phyloP scores from a whole-genome alignment of 2,888 invertebrate genomes.

The Plagodis pulveraria region DNA sequence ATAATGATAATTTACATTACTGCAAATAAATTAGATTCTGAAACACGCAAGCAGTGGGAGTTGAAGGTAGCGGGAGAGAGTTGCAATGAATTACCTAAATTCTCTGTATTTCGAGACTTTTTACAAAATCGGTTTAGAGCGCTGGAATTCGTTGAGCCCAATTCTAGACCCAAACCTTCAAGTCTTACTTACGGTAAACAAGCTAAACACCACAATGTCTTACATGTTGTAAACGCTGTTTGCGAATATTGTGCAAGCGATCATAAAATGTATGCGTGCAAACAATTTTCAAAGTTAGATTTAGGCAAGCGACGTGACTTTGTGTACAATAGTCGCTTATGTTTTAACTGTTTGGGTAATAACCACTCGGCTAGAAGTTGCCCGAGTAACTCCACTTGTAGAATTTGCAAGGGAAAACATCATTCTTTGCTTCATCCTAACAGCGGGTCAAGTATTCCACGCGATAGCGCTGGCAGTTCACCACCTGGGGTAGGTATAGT shows the following conservation, averaged over 20 bases:
- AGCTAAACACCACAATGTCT: neutral
- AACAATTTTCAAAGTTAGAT: neutral
- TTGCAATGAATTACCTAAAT: neutral
- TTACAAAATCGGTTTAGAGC: neutral
- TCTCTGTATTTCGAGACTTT: neutral
- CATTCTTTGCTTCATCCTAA: neutral
- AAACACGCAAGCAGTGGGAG: neutral
- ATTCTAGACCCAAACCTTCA: neutral
- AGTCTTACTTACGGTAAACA: too few species aligned
- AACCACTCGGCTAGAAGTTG: neutral
- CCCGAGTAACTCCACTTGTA: neutral
- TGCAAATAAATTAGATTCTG: neutral
- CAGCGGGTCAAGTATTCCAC: too few species aligned
- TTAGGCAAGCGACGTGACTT: constrained; percentile 30
- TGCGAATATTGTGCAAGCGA: neutral
- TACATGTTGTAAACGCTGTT: neutral
- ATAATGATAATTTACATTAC: neutral
- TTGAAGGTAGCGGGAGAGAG: neutral
- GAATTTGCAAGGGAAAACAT: neutral
- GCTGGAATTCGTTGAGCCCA: neutral
- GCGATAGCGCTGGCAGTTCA: too few species aligned
- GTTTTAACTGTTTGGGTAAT: neutral
- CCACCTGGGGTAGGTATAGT: neutral
- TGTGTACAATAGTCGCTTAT: neutral
- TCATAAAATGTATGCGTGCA: neutral